A percentile compares a stretch with the other conserved stretches of the same genome.
phyloP scores from a whole-genome alignment of 2,113 vertebrate genomes.

The Ictalurus furcatus region DNA sequence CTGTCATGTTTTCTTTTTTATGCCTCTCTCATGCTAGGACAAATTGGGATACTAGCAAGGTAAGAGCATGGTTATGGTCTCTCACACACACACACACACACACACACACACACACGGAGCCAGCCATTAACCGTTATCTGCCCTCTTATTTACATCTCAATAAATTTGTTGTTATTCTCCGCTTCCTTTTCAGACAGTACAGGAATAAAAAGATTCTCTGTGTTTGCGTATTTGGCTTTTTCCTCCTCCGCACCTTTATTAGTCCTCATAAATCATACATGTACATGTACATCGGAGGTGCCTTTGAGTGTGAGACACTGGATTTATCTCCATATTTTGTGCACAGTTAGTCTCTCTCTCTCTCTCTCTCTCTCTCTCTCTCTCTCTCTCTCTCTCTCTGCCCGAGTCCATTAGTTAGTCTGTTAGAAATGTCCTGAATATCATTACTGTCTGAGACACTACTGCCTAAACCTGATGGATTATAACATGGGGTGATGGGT shows the following conservation, averaged over 20 bases:
- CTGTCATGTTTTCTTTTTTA: neutral
- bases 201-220: neutral
- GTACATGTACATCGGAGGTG: neutral
- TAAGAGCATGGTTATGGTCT: neutral
- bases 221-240: neutral
- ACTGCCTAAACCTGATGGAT: conserved; percentile 8
- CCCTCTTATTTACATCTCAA: neutral
- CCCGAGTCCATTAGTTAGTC: conserved; percentile 38
- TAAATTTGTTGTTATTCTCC: neutral
- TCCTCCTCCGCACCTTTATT: neutral
- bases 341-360: neutral
- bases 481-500: neutral
- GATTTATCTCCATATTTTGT: conserved; percentile 34
- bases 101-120: neutral
- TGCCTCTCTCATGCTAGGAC: neutral
- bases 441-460: conserved; percentile 24
- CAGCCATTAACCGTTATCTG: neutral
- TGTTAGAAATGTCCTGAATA: conserved; percentile 22
- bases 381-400: neutral
- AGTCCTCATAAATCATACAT: conserved; percentile 28
- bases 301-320: neutral
- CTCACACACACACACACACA: neutral
- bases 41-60: neutral
- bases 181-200: neutral
- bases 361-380: neutral